Conservation (phyloP, 2,888 invertebrate genomes). For the Magallana nippona region DNA sequence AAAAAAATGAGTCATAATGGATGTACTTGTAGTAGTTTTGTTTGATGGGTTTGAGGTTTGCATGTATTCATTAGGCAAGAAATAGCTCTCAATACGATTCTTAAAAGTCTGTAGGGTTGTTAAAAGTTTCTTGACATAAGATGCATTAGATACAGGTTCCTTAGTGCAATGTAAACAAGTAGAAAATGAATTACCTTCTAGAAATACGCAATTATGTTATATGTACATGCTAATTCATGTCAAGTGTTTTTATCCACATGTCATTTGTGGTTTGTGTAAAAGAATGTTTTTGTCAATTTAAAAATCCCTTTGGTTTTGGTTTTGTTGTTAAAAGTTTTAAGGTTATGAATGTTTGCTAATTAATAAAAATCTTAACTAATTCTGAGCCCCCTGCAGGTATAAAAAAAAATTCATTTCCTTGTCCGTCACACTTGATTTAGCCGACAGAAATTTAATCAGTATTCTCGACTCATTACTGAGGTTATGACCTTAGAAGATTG, state of each 20-base stretch:
- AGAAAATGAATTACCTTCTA: background rate
- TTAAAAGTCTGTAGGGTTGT: background rate
- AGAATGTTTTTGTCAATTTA: background rate
- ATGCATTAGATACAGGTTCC: constrained; percentile 1
- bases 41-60: constrained; percentile 3
- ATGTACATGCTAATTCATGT: constrained; percentile 30
- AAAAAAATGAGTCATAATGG: too few relatives aligned
- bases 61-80: background rate
- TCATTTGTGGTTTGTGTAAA: constrained; percentile 1
- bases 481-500: background rate
- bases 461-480: background rate
- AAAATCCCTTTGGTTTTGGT: background rate
- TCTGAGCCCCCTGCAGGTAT: background rate
- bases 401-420: background rate
- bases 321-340: background rate
- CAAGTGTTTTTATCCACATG: background rate
- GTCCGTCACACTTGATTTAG: background rate
- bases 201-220: background rate
- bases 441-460: background rate
- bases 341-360: constrained; percentile 1
- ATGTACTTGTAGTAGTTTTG: background rate
- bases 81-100: constrained; percentile 12
- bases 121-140: constrained; percentile 30
- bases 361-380: constrained; percentile 1
- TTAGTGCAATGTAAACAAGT: constrained; percentile 18